Conservation (phyloP, 2,113 vertebrate species). For the Nyctereutes procyonoides region DNA sequence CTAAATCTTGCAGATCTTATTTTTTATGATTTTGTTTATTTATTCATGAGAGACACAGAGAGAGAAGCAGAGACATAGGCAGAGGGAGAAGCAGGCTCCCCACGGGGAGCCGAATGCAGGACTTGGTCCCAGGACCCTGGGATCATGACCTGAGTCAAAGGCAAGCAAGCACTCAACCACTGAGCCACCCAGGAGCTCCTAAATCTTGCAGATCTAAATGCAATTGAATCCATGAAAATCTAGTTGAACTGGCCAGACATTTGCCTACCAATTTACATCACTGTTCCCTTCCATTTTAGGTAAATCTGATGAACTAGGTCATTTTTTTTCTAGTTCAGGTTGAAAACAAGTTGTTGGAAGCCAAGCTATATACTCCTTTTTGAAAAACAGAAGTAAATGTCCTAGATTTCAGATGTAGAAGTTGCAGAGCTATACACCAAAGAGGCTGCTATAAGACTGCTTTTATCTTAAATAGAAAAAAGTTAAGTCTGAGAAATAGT, state of each 20-base stretch:
- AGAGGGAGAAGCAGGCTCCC: too few relatives aligned
- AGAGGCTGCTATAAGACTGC: neutral
- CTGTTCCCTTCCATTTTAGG: constrained; percentile 36
- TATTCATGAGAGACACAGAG: too few relatives aligned
- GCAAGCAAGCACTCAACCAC: too few relatives aligned
- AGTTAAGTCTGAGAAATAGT: constrained; percentile 29
- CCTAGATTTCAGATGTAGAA: constrained; percentile 67
- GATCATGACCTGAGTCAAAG: too few relatives aligned
- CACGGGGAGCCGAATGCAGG: too few relatives aligned
- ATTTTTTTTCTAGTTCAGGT: constrained; percentile 14
- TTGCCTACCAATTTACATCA: constrained; percentile 5
- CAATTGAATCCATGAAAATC: neutral
- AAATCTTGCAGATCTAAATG: neutral
- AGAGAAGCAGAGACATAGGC: too few relatives aligned
- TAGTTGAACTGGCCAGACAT: neutral
- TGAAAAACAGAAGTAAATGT: constrained; percentile 59
- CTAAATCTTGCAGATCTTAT: neutral
- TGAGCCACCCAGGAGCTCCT: neutral
- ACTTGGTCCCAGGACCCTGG: too few relatives aligned
- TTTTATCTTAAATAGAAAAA: constrained; percentile 57
- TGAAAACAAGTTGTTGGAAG: constrained; percentile 69
- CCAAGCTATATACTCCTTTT: neutral
- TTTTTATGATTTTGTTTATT: too few relatives aligned
- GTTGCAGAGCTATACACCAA: neutral
- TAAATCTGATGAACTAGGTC: constrained; percentile 54